Evolutionary conservation across 2,113 vertebrate species (phyloP), one percentile per base, ranked within the genome.

Genomic region (Gallinago undulata): DNA sequence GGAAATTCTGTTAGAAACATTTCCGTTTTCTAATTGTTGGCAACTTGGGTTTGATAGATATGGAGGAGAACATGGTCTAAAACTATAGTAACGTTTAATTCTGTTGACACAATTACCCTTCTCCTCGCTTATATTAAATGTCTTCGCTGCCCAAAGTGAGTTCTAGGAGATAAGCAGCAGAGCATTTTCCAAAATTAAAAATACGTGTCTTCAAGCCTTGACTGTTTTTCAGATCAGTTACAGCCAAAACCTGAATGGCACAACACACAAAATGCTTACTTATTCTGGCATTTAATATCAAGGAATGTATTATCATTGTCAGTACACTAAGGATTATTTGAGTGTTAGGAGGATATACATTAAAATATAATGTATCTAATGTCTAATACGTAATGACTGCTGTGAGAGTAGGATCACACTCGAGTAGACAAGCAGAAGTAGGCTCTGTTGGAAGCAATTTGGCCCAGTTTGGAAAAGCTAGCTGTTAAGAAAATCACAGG

Each of bases 261-360:
- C 0, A 1, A 53, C 21, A 41, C n/a, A 84, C 1, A 3, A 86
- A 64, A 66, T 5, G 28, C 55, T 84, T 30, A 12, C 50, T 87
- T 79, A 56, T 66, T 69, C 50, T 62, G 53, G 57, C 67, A 67
- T 82, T 85, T 79, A 84, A 76, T 70, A 70, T 24, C 37, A 37
- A 43, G 43, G 62, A 87, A 87, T 89, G 82, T 92, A 92, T 91
- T 78, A 59, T 39, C 43, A 67, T 48, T 90, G 77, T 35, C 84
- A 76, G 87, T 48, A 89, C 66, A 53, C 23, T 73, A 81, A 87
- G 75, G 91, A 95, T 87, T 92, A 91, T 82, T 90, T 92, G 74
- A 94, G 57, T 94, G 92, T 94, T 94, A 95, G 87, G 69, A 92
- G 59, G 39, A 94, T 87, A 89, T 89, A 87, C 87, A 91, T 95